These are phyloP conservation scores for Megaceryle maxima DNA, from an alignment of 2,113 vertebrate genomes.

Conservation along the genomic window DNA sequence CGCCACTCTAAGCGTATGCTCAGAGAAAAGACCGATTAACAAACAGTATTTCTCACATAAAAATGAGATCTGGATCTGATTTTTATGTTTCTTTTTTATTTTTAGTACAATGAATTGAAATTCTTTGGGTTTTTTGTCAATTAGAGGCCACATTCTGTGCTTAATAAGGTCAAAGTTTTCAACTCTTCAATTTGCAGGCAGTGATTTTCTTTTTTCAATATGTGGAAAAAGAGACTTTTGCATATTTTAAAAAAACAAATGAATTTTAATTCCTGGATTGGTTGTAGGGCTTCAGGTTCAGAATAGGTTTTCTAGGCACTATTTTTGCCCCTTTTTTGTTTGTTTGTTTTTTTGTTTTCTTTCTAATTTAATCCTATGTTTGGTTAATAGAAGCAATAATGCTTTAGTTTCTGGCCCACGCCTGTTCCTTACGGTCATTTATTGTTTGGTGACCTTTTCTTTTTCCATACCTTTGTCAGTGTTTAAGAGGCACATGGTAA, in stretches of 20 bases:
- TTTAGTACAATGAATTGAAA: neutral
- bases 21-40: neutral
- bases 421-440: neutral
- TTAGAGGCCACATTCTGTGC: neutral
- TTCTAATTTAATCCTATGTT: neutral
- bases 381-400: neutral
- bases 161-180: neutral
- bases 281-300: neutral
- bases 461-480: neutral
- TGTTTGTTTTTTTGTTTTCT: neutral
- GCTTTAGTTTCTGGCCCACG: neutral
- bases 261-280: neutral
- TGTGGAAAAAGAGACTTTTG: neutral
- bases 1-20: neutral
- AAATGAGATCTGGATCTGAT: neutral
- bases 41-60: neutral
- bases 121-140: neutral
- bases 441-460: neutral
- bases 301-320: neutral
- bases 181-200: neutral
- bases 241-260: neutral
- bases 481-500: neutral
- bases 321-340: neutral
- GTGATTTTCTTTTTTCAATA: neutral
- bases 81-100: neutral